Evolutionary conservation across 2,113 vertebrate species (phyloP).

Genomic region (Trachemys scripta): DNA sequence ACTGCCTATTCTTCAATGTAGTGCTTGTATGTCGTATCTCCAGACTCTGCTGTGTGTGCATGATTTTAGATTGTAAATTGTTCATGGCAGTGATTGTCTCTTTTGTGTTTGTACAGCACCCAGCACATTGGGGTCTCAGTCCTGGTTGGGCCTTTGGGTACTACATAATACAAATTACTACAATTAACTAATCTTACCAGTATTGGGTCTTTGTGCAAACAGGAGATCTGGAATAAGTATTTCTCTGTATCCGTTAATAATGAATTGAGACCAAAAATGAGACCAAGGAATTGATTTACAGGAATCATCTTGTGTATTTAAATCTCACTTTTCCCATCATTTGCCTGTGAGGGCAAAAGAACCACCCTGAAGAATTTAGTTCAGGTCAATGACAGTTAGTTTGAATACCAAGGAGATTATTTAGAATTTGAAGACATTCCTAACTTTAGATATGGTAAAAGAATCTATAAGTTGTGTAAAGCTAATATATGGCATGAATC

Average conservation of each 20-base stretch:
- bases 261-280: neutral
- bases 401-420: neutral
- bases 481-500: neutral
- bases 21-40: neutral
- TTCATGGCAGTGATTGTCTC: neutral
- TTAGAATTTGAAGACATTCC: neutral
- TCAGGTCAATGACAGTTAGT: neutral
- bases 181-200: neutral
- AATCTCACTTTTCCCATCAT: neutral
- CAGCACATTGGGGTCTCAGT: neutral
- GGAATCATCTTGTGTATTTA: neutral
- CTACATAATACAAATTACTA: neutral
- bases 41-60: neutral
- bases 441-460: neutral
- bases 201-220: neutral
- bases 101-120: neutral
- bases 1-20: neutral
- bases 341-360: neutral
- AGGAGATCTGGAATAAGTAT: neutral
- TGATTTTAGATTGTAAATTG: neutral
- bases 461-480: neutral
- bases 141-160: neutral
- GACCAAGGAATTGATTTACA: neutral
- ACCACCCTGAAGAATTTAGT: neutral
- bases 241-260: neutral